Evolutionary conservation across 1,140 invertebrate species (phyloP), one percentile per base, ranked within the genome.

Genomic region (Aphelinus certus): DNA sequence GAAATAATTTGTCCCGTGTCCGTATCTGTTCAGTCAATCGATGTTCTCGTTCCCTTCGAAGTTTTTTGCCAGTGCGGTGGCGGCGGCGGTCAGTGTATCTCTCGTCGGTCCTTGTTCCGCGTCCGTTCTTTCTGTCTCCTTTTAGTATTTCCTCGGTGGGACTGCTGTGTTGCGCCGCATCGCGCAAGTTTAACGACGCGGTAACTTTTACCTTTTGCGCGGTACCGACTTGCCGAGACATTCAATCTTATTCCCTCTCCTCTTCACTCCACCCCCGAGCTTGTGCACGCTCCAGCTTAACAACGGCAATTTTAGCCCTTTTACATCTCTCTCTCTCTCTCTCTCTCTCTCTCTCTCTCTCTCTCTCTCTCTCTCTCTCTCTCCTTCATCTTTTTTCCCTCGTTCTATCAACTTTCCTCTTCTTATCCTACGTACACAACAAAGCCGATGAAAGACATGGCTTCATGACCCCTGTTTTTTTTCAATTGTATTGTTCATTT

Each of bases 111-210:
- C 26, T 26, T 26, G 26, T 26, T 26, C 26, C 26, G 26, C 26
- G 26, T 26, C 10, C 26, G 56, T 9, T 4, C 46, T 68, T 56
- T 7, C n/a, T 55, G 2, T 57, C 26, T 57, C 47, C 45, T 57
- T 68, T 68, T 68, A 57, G 2, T 68, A 46, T 55, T 57, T 46
- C 57, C 10, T 68, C 47, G 1, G n/a, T 6, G 10, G 55, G 2
- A 26, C n/a, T n/a, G n/a, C 62, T 9, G 7, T 9, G 61, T 46
- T 47, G 6, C 7, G 48, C 75, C 64, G 68, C 46, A 64, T 75
- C 60, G 76, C 61, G 42, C 47, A 74, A 81, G 77, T 81, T 79
- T 77, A 81, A 81, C 76, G 79, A 77, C 77, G 73, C 79, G 76
- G 77, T 78, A 77, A 79, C 78, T 81, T 81, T 80, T 75, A 77